phyloP scores from a whole-genome alignment of 1,140 invertebrate genomes.

The Oryctes rhinoceros region DNA sequence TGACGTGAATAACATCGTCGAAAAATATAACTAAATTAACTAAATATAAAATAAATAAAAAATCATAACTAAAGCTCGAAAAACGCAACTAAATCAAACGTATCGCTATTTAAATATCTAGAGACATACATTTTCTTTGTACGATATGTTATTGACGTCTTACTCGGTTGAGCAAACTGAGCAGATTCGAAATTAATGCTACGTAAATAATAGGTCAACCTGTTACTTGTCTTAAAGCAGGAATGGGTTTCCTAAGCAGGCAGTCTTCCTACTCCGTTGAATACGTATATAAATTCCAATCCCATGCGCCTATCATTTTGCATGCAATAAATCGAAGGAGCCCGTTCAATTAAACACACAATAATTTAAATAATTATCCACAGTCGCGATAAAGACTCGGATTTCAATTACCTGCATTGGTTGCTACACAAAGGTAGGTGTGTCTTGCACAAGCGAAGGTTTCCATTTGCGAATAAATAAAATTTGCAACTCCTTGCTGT shows the following conservation, averaged over 20 bases:
- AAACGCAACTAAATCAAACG: no score
- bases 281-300: slow-evolving; percentile 27
- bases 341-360: slow-evolving; percentile 33
- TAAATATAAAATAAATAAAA: no score
- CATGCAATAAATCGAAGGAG: slow-evolving; percentile 33
- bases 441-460: slow-evolving; percentile 24
- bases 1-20: no score
- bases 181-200: background rate
- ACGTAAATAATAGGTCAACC: slow-evolving; percentile 11
- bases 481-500: slow-evolving; percentile 28
- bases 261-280: slow-evolving; percentile 22
- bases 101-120: no score
- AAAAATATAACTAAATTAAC: no score
- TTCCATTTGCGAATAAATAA: slow-evolving; percentile 34
- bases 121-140: no score
- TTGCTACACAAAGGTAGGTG: slow-evolving; percentile 31
- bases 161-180: no score
- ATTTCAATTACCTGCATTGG: slow-evolving; percentile 32
- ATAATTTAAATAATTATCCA: slow-evolving; percentile 36
- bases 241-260: background rate
- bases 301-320: slow-evolving; percentile 32
- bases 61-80: no score
- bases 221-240: slow-evolving; percentile 14
- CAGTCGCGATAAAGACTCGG: slow-evolving; percentile 19
- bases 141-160: no score